Conservation (phyloP, 2,888 invertebrate genomes). For the Rugalucina vietnamica region DNA sequence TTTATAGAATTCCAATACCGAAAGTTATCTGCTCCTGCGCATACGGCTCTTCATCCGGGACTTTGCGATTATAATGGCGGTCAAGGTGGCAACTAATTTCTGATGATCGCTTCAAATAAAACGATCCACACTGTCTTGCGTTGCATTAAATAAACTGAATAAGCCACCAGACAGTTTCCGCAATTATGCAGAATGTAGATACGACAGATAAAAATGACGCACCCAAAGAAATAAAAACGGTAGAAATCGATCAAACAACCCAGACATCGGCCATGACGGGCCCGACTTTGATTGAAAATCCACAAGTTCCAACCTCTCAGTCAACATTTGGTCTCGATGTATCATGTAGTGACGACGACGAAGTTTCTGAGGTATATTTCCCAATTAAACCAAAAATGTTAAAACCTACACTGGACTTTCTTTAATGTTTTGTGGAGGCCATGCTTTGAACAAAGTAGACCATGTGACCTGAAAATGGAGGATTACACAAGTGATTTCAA, state of each 20-base stretch:
- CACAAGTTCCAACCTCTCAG: slow-evolving; percentile 67
- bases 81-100: slow-evolving; percentile 81
- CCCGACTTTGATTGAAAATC: slow-evolving; percentile 65
- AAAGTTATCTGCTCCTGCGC: slow-evolving; percentile 75
- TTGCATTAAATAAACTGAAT: no score
- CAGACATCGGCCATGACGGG: slow-evolving; percentile 70
- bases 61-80: slow-evolving; percentile 82
- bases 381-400: not conserved
- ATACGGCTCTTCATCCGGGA: slow-evolving; percentile 80
- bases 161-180: slow-evolving; percentile 42
- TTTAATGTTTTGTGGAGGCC: no score
- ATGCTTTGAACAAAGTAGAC: slow-evolving; percentile 12
- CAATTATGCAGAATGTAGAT: slow-evolving; percentile 93
- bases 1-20: slow-evolving; percentile 8
- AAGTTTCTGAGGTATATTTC: slow-evolving; percentile 94
- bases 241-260: slow-evolving; percentile 78
- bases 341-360: slow-evolving; percentile 98
- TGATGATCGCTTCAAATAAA: slow-evolving; percentile 69
- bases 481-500: not conserved
- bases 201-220: slow-evolving; percentile 70
- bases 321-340: slow-evolving; percentile 94
- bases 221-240: slow-evolving; percentile 75
- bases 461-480: slow-evolving; percentile 44
- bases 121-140: slow-evolving; percentile 64
- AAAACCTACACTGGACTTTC: no score